phyloP scores from a whole-genome alignment of 2,888 invertebrate species.

The Isoperla grammatica region DNA sequence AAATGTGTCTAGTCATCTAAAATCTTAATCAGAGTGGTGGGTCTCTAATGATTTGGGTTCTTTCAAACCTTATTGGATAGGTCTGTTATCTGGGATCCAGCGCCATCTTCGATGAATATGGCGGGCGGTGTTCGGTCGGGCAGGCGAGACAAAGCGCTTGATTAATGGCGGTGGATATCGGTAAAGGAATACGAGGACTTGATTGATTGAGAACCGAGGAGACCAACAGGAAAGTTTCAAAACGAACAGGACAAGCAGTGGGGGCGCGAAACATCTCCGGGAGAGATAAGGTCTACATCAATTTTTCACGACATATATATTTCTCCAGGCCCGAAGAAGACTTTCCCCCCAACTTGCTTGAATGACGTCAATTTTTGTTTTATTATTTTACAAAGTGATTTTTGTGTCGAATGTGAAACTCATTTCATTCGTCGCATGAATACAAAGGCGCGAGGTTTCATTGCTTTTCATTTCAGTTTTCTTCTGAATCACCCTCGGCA shows the following conservation, averaged over 20 bases:
- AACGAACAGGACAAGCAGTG: neutral
- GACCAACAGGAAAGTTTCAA: neutral
- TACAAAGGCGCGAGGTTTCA: conserved; percentile 9
- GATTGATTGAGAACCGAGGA: conserved; percentile 23
- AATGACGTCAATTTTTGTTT: conserved; percentile 18
- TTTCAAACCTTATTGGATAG: neutral
- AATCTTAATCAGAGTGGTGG: neutral
- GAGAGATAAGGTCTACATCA: conserved; percentile 11
- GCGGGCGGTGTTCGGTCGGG: conserved; percentile 6
- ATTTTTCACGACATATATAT: conserved; percentile 18
- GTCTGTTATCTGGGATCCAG: neutral
- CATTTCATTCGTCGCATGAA: conserved; percentile 10
- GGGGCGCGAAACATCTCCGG: neutral
- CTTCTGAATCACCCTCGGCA: neutral
- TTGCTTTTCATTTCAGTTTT: conserved; percentile 12
- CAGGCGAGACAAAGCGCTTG: conserved; percentile 26
- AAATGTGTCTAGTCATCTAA: neutral
- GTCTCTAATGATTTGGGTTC: neutral
- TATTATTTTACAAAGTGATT: conserved; percentile 18
- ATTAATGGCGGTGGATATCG: conserved; percentile 28
- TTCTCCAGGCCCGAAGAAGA: conserved; percentile 3
- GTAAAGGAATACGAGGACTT: conserved; percentile 24
- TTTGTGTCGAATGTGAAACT: conserved; percentile 16
- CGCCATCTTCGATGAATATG: neutral
- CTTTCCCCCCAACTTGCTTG: conserved; percentile 1